A percentile compares a stretch with the other conserved stretches of the same genome.
These are phyloP conservation scores for Ectemnius cavifrons DNA, from an alignment of 2,888 invertebrate species.

Conservation along the genomic window DNA sequence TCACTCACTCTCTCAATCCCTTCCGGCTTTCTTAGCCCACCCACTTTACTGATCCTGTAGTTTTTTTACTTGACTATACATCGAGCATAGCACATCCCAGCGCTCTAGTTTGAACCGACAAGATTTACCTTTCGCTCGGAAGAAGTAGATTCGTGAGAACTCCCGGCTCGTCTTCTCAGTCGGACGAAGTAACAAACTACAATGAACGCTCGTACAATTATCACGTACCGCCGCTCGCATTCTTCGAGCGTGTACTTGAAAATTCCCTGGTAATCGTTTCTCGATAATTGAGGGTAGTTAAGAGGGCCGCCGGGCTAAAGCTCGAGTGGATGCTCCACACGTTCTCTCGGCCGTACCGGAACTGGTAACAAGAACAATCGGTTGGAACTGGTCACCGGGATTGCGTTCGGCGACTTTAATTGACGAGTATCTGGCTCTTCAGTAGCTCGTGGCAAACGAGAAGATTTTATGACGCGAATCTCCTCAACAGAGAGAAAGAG, in stretches of 20 bases:
- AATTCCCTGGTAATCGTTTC: conserved; percentile 45
- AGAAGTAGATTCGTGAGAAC: too few species aligned
- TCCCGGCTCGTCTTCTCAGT: background rate
- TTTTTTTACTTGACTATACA: too few species aligned
- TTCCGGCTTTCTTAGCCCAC: too few species aligned
- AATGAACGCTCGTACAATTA: too few species aligned
- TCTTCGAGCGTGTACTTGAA: conserved; percentile 16
- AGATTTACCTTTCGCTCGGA: too few species aligned
- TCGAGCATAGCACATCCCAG: too few species aligned
- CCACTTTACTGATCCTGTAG: too few species aligned
- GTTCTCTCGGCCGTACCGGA: conserved; percentile 27
- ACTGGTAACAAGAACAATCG: conserved; percentile 20
- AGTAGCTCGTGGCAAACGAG: conserved; percentile 27
- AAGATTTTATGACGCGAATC: conserved; percentile 49
- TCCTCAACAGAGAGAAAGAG: too few species aligned
- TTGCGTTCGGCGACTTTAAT: conserved; percentile 48
- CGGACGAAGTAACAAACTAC: background rate
- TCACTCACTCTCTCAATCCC: too few species aligned
- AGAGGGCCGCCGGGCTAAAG: conserved; percentile 7
- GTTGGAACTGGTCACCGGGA: background rate
- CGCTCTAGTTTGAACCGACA: too few species aligned
- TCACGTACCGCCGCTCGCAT: background rate
- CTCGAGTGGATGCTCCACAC: conserved; percentile 24
- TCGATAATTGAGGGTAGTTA: conserved; percentile 36
- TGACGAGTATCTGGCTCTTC: conserved; percentile 21